phyloP scores from a whole-genome alignment of 2,113 vertebrate genomes.

The Emydocephalus ijimae region DNA sequence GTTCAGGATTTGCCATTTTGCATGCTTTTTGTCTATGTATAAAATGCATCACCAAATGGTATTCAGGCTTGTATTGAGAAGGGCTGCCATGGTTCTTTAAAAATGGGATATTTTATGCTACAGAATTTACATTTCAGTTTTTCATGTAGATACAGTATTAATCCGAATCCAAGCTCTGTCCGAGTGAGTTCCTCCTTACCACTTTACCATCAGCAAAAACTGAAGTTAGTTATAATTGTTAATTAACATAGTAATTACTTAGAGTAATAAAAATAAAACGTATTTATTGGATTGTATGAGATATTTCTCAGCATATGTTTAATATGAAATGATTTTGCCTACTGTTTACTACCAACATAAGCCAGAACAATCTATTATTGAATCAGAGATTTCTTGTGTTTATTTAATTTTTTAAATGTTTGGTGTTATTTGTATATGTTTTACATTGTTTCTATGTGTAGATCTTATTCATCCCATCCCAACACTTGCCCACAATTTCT shows the following conservation, averaged over 20 bases:
- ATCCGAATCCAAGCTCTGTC: background rate
- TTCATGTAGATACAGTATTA: background rate
- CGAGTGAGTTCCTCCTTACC: background rate
- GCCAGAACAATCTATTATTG: background rate
- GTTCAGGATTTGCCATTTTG: background rate
- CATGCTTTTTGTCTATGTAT: background rate
- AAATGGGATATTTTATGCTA: background rate
- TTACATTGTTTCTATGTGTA: background rate
- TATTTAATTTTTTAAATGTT: background rate
- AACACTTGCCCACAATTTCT: background rate
- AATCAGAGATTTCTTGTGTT: background rate
- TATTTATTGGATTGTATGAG: background rate
- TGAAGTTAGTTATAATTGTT: background rate
- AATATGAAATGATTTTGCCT: background rate
- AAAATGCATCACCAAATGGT: background rate
- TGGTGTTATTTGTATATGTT: background rate
- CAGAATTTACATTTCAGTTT: background rate
- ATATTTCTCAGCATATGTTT: background rate
- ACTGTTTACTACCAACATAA: background rate
- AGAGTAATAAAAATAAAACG: background rate
- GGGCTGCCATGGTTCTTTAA: background rate
- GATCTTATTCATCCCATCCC: background rate
- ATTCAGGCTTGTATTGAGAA: background rate
- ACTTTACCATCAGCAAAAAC: background rate
- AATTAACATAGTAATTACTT: background rate